Conservation (phyloP, 1,140 invertebrate genomes). For the Anastrepha ludens region DNA sequence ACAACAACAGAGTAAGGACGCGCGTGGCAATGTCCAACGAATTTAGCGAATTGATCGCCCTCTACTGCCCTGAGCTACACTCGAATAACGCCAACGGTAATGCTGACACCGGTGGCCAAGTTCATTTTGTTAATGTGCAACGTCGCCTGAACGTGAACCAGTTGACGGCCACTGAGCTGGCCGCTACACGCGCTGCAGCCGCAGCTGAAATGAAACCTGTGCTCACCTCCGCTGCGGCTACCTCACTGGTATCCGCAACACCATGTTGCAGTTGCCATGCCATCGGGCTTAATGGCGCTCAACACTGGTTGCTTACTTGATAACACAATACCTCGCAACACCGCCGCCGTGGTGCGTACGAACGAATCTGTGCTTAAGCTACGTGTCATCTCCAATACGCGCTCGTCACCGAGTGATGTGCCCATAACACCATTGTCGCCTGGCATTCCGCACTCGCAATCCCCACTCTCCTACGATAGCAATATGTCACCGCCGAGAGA, state of each 20-base stretch:
- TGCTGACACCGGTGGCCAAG: conserved; percentile 54
- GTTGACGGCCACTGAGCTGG: conserved; percentile 70
- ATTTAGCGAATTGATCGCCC: conserved; percentile 71
- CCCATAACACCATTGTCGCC: background rate
- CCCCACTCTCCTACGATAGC: background rate
- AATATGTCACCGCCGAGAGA: background rate
- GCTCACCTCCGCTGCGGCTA: background rate
- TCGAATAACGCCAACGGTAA: conserved; percentile 55
- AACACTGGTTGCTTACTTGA: conserved; percentile 17
- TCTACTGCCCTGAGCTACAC: conserved; percentile 67
- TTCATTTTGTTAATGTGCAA: conserved; percentile 63
- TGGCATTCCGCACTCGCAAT: background rate
- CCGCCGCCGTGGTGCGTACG: background rate
- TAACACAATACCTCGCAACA: background rate
- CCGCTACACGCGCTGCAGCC: conserved; percentile 63
- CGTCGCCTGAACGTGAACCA: conserved; percentile 70
- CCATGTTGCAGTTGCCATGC: background rate
- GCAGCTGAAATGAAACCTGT: conserved; percentile 61
- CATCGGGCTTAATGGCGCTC: background rate
- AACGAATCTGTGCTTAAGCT: conserved; percentile 3
- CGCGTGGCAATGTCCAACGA: conserved; percentile 66
- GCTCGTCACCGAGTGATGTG: background rate
- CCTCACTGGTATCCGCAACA: background rate
- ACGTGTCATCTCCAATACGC: background rate
- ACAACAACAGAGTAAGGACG: background rate